These are phyloP conservation scores for Phaenicophaeus curvirostris DNA, from an alignment of 2,797 vertebrate species.

Conservation along the genomic window DNA sequence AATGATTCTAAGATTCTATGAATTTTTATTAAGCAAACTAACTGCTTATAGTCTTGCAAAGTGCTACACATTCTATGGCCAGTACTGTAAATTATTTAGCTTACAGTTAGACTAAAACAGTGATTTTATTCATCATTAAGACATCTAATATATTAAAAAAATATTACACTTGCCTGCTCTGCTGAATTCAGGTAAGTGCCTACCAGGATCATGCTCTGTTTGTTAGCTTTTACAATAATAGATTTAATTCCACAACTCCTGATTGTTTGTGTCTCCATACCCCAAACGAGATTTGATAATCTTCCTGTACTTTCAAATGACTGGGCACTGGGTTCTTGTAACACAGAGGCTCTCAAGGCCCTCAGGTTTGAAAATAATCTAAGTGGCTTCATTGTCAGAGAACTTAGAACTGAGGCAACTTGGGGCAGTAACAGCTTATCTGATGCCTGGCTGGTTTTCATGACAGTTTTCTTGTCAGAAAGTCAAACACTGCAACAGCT, in stretches of 20 bases:
- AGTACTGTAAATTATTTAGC: neutral
- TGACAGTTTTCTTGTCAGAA: neutral
- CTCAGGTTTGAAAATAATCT: neutral
- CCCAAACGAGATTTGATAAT: neutral
- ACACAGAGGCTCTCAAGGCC: neutral
- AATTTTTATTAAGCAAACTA: neutral
- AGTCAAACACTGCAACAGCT: neutral
- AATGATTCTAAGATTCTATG: too few relatives aligned
- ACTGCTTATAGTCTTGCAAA: neutral
- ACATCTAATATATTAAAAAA: neutral
- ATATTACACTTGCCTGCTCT: neutral
- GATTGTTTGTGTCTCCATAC: neutral
- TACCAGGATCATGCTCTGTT: neutral
- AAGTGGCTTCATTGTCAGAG: neutral
- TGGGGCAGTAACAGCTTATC: neutral
- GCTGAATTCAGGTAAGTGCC: neutral
- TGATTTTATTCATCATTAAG: neutral
- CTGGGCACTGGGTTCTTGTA: neutral
- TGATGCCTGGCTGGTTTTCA: neutral
- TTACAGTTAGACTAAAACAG: neutral
- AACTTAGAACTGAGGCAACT: fast-evolving
- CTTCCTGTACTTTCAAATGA: neutral
- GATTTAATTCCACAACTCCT: neutral
- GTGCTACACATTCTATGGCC: neutral
- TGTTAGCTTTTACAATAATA: neutral